These are phyloP conservation scores for Cheilosia vernalis DNA, from an alignment of 2,888 invertebrate species.

Conservation along the genomic window DNA sequence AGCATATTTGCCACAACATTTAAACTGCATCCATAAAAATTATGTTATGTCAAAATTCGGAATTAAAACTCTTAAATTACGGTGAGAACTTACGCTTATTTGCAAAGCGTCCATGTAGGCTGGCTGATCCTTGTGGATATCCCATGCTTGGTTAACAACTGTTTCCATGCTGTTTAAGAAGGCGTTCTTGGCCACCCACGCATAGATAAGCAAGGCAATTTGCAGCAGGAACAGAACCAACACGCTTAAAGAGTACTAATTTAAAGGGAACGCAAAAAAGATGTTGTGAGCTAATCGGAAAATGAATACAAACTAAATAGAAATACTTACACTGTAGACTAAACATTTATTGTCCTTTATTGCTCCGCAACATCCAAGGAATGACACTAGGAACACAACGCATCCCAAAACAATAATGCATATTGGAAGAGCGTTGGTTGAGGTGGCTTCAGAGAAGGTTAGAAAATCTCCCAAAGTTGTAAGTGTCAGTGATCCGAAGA, in stretches of 20 bases:
- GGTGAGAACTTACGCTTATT: slow-evolving; percentile 78
- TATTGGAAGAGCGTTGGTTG: slow-evolving; percentile 86
- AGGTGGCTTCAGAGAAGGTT: slow-evolving; percentile 82
- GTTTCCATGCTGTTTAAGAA: slow-evolving; percentile 84
- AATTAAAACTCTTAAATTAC: not conserved
- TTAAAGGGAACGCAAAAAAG: not conserved
- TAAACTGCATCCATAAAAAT: slow-evolving; percentile 75
- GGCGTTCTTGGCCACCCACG: slow-evolving; percentile 86
- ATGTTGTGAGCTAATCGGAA: not conserved
- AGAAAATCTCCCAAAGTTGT: slow-evolving; percentile 85
- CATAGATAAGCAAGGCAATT: slow-evolving; percentile 88
- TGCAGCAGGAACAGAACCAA: slow-evolving; percentile 89
- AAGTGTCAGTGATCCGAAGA: slow-evolving; percentile 88
- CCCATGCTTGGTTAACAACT: slow-evolving; percentile 84
- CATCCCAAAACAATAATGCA: slow-evolving; percentile 88
- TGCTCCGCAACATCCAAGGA: slow-evolving; percentile 96
- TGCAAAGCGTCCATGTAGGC: slow-evolving; percentile 80
- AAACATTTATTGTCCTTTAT: slow-evolving; percentile 94
- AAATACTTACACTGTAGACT: slow-evolving; percentile 88
- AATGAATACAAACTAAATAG: not conserved
- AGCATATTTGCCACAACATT: slow-evolving; percentile 79
- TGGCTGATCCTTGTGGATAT: slow-evolving; percentile 74
- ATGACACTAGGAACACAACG: slow-evolving; percentile 90
- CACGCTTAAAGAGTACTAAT: slow-evolving; percentile 89
- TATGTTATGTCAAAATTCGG: not conserved